Conservation (phyloP, 2,888 invertebrate genomes). For the Ophion ellenae region DNA sequence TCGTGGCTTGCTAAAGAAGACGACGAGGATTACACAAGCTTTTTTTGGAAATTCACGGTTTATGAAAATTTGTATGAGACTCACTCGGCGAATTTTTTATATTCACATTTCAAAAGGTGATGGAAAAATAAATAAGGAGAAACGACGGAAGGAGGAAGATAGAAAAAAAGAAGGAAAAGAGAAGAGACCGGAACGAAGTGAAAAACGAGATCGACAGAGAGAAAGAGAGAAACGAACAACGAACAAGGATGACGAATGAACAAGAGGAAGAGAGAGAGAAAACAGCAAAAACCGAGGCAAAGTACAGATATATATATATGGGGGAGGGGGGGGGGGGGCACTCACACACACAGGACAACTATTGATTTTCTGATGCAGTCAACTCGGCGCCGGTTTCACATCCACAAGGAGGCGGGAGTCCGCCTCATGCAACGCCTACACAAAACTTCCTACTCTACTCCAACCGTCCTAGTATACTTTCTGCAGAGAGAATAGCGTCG, state of each 20-base stretch:
- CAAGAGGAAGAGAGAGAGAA: not conserved
- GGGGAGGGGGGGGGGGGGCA: slow-evolving; percentile 63
- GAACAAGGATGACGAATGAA: not conserved
- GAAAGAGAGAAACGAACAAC: not conserved
- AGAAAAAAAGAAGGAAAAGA: too few relatives aligned
- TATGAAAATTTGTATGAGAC: too few relatives aligned
- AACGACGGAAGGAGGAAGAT: too few relatives aligned
- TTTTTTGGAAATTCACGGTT: too few relatives aligned
- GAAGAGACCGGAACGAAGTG: not conserved
- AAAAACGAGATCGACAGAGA: not conserved
- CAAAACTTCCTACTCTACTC: not conserved
- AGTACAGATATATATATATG: slow-evolving; percentile 49
- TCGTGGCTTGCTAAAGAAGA: too few relatives aligned
- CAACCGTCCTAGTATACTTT: not conserved
- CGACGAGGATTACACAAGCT: too few relatives aligned
- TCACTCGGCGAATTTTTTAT: too few relatives aligned
- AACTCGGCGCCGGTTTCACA: slow-evolving; percentile 79
- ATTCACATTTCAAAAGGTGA: too few relatives aligned
- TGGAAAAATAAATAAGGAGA: too few relatives aligned
- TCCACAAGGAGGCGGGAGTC: slow-evolving; percentile 54
- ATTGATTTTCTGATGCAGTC: slow-evolving; percentile 82
- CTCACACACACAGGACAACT: slow-evolving; percentile 75
- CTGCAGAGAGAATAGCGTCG: not conserved
- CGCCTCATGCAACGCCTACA: slow-evolving; percentile 59
- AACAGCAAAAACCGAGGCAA: not conserved